Percentiles rank a stretch among this genome's conserved stretches.
These are phyloP conservation scores for Hymenochirus boettgeri DNA, from an alignment of 2,113 vertebrate genomes.

Conservation along the genomic window DNA sequence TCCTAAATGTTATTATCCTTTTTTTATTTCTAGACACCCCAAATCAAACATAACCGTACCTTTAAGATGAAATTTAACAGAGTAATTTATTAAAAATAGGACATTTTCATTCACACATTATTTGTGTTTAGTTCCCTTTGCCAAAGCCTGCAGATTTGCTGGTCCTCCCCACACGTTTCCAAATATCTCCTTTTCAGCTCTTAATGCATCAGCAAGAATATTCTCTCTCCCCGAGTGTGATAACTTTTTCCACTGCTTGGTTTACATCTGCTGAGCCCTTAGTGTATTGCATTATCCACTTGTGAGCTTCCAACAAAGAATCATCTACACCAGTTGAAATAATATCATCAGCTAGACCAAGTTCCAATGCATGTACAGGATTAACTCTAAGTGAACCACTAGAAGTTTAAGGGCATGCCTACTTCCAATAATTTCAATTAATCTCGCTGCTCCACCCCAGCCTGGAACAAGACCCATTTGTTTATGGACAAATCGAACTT, in stretches of 20 bases:
- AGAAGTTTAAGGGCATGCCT: slow-evolving; percentile 75
- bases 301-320: slow-evolving; percentile 56
- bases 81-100: too few relatives aligned
- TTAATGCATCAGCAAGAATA: slow-evolving; percentile 73
- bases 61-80: too few relatives aligned
- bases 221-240: slow-evolving; percentile 77
- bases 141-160: slow-evolving; percentile 78
- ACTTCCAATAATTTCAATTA: slow-evolving; percentile 72
- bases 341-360: slow-evolving; percentile 71
- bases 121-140: slow-evolving; percentile 70
- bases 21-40: too few relatives aligned
- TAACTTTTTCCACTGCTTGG: slow-evolving; percentile 75
- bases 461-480: slow-evolving; percentile 90
- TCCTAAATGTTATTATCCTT: too few relatives aligned
- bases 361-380: slow-evolving; percentile 59
- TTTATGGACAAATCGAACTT: slow-evolving; percentile 92
- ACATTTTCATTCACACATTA: too few relatives aligned
- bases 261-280: slow-evolving; percentile 71
- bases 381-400: slow-evolving; percentile 62
- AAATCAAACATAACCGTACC: too few relatives aligned
- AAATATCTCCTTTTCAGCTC: slow-evolving; percentile 77
- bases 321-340: slow-evolving; percentile 53
- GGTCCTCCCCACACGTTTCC: slow-evolving; percentile 86
- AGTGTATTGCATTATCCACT: slow-evolving; percentile 71
- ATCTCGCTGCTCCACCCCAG: slow-evolving; percentile 82